Evolutionary conservation across 2,888 invertebrate species (phyloP).

Genomic region (Heliconius charithonia): DNA sequence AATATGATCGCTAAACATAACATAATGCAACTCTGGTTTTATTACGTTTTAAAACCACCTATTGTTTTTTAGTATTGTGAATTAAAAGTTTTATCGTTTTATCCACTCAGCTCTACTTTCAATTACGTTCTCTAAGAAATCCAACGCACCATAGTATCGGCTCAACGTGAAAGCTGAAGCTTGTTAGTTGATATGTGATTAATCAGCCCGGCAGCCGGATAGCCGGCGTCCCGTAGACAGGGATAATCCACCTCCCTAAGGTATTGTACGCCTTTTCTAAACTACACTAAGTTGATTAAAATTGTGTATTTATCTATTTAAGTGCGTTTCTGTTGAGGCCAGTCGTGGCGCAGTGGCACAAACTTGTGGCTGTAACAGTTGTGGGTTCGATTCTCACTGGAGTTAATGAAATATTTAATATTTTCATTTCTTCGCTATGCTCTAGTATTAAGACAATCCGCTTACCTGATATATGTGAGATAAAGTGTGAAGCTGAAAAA

Average conservation of each 20-base stretch:
- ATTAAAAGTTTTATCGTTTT: constrained; percentile 16
- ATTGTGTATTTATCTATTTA: not conserved
- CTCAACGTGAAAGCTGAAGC: constrained; percentile 49
- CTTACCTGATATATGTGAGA: too few species aligned
- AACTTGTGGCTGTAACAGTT: too few species aligned
- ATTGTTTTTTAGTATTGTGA: not conserved
- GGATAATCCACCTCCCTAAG: constrained; percentile 45
- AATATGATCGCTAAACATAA: too few species aligned
- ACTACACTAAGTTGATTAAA: constrained; percentile 12
- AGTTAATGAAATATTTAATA: too few species aligned
- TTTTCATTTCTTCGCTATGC: too few species aligned
- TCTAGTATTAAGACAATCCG: too few species aligned
- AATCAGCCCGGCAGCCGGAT: constrained; percentile 49
- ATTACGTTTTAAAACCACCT: too few species aligned
- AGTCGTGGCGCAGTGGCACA: too few species aligned
- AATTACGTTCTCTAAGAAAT: constrained; percentile 35
- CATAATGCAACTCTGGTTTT: too few species aligned
- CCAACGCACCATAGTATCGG: constrained; percentile 41
- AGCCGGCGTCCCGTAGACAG: constrained; percentile 45
- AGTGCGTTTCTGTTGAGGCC: not conserved
- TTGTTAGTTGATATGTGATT: constrained; percentile 55
- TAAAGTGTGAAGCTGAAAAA: too few species aligned
- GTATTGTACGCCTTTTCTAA: constrained; percentile 39
- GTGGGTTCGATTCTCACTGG: too few species aligned
- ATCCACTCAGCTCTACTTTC: constrained; percentile 25